Evolutionary conservation across 2,113 vertebrate genomes (phyloP).

Genomic region (Phalacrocorax carbo): DNA sequence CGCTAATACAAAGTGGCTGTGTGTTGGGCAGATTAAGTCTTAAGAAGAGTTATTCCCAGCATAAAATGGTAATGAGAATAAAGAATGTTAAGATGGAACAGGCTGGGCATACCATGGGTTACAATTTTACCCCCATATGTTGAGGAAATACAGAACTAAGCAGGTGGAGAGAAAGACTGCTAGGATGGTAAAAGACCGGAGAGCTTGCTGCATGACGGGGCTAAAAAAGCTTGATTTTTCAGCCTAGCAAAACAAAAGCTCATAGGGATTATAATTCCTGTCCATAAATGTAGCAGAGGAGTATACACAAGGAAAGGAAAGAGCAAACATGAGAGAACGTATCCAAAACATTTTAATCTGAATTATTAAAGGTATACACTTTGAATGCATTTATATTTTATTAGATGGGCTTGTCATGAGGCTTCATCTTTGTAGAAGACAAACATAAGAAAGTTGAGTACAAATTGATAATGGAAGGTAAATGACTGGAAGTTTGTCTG

Average conservation of each 20-base stretch:
- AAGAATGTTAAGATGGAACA: background rate
- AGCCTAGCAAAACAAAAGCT: background rate
- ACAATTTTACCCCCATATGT: background rate
- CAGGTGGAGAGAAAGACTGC: background rate
- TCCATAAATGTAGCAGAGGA: background rate
- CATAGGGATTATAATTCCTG: background rate
- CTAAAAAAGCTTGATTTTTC: background rate
- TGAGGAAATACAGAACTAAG: background rate
- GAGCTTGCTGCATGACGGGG: background rate
- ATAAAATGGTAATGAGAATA: background rate
- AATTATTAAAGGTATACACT: background rate
- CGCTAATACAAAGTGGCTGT: background rate
- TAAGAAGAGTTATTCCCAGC: background rate
- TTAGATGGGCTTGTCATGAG: background rate
- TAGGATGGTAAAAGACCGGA: background rate
- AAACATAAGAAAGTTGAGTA: background rate
- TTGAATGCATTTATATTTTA: background rate
- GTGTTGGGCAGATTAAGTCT: background rate
- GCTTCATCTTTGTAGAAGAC: background rate
- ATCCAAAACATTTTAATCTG: background rate
- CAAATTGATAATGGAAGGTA: background rate
- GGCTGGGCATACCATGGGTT: accelerated
- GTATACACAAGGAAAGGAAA: background rate
- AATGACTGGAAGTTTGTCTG: background rate
- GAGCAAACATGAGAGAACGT: background rate